These are phyloP conservation scores for Actinia equina DNA, from an alignment of 64 coral and sea anemone genomes.

Conservation along the genomic window DNA sequence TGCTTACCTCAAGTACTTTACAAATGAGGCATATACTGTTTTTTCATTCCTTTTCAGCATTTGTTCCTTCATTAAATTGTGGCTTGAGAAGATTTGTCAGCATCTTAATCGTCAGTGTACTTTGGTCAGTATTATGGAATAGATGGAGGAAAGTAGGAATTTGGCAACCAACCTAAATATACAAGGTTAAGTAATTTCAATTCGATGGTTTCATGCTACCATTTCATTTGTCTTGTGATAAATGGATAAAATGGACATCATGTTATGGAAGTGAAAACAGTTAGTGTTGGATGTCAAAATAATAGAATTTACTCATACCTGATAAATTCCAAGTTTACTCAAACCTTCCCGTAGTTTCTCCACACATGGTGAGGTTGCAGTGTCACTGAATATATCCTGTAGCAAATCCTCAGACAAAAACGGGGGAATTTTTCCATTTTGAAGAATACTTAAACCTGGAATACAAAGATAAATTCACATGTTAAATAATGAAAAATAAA, in stretches of 20 bases:
- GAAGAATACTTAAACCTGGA: conserved; percentile 56
- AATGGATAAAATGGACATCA: not conserved
- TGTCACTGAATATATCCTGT: conserved; percentile 24
- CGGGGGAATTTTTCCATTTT: conserved; percentile 54
- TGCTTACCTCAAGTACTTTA: no score
- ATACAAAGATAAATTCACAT: conserved; percentile 11
- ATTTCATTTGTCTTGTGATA: no score
- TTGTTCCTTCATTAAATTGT: no score
- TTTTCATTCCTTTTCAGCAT: no score
- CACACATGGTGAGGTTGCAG: conserved; percentile 27
- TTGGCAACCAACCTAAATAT: no score
- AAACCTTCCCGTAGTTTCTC: conserved; percentile 44
- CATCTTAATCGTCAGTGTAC: no score
- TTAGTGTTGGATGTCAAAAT: not conserved
- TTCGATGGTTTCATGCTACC: no score
- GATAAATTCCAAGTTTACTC: conserved; percentile 46
- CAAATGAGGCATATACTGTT: no score
- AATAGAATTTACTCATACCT: conserved; percentile 22
- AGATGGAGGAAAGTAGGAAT: no score
- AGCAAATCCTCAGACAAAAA: conserved; percentile 57
- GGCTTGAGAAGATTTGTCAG: no score
- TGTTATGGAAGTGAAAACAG: conserved; percentile 4
- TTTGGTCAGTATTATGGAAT: no score
- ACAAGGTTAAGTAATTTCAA: no score
- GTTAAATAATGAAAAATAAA: not conserved